These are phyloP conservation scores for Neuroscelio doddi DNA, from an alignment of 2,888 invertebrate species.

Conservation along the genomic window DNA sequence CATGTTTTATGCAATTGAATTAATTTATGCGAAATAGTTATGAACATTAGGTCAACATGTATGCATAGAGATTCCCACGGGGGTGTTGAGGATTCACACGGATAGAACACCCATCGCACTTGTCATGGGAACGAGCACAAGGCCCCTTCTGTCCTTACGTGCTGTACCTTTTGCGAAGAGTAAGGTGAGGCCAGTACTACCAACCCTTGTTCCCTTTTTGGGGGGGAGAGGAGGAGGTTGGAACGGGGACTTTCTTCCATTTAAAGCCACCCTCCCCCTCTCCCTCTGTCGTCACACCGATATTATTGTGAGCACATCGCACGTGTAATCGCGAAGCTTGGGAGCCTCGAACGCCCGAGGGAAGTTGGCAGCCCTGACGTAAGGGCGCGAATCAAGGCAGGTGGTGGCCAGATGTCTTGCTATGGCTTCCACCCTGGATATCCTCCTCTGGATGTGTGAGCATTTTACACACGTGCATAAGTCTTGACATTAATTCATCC, in stretches of 20 bases:
- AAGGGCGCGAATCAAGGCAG: constrained; percentile 67
- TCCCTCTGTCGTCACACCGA: neutral
- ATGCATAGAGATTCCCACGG: constrained; percentile 61
- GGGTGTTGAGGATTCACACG: constrained; percentile 70
- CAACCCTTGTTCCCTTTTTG: constrained; percentile 26
- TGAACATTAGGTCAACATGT: no score
- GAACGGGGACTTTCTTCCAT: constrained; percentile 63
- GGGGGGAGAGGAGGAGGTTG: no score
- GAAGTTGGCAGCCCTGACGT: constrained; percentile 56
- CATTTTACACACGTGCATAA: constrained; percentile 27
- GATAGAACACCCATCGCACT: constrained; percentile 63
- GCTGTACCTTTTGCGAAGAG: constrained; percentile 46
- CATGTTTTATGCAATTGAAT: no score
- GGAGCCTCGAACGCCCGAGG: constrained; percentile 49
- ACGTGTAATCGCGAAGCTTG: constrained; percentile 47
- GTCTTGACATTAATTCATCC: constrained; percentile 29
- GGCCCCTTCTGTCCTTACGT: constrained; percentile 35
- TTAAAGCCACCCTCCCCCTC: constrained; percentile 22
- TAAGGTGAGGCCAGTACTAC: constrained; percentile 48
- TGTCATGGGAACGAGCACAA: constrained; percentile 71
- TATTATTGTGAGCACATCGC: constrained; percentile 18
- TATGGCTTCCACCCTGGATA: constrained; percentile 63
- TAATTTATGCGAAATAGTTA: no score
- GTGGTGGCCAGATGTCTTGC: constrained; percentile 71
- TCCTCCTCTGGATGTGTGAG: constrained; percentile 18